Evolutionary conservation across 2,888 invertebrate species (phyloP).

Genomic region (Eucera pruinosa): DNA sequence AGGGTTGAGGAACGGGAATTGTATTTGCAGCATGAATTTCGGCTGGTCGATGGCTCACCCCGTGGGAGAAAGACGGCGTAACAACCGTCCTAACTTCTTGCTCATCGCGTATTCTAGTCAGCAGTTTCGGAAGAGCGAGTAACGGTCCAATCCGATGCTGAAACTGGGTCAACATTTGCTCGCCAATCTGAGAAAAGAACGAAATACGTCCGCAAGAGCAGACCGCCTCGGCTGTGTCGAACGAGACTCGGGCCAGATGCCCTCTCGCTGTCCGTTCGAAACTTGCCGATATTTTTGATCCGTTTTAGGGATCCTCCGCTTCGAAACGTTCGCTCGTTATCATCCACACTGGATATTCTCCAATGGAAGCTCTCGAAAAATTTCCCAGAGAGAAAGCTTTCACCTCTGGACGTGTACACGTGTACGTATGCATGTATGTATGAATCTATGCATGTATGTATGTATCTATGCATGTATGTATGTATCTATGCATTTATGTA

Average conservation of each 20-base stretch:
- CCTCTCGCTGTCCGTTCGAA: constrained; percentile 18
- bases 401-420: no score
- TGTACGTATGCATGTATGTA: no score
- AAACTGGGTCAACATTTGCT: constrained; percentile 70
- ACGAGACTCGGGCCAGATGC: constrained; percentile 24
- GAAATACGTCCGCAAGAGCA: constrained; percentile 66
- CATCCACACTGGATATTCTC: background rate
- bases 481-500: no score
- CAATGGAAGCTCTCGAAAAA: no score
- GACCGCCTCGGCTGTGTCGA: constrained; percentile 39
- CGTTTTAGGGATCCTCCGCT: constrained; percentile 16
- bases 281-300: constrained; percentile 37
- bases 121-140: constrained; percentile 70
- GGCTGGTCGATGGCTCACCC: constrained; percentile 37
- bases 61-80: constrained; percentile 51
- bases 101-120: constrained; percentile 71
- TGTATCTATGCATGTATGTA: no score
- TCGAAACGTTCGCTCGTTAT: background rate
- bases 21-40: constrained; percentile 49
- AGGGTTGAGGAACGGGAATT: constrained; percentile 29
- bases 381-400: no score
- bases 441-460: no score
- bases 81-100: constrained; percentile 60
- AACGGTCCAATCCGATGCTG: constrained; percentile 65
- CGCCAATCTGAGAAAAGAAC: constrained; percentile 69